Conservation (phyloP, 2,113 vertebrate genomes). For the Nothoprocta pentlandii region DNA sequence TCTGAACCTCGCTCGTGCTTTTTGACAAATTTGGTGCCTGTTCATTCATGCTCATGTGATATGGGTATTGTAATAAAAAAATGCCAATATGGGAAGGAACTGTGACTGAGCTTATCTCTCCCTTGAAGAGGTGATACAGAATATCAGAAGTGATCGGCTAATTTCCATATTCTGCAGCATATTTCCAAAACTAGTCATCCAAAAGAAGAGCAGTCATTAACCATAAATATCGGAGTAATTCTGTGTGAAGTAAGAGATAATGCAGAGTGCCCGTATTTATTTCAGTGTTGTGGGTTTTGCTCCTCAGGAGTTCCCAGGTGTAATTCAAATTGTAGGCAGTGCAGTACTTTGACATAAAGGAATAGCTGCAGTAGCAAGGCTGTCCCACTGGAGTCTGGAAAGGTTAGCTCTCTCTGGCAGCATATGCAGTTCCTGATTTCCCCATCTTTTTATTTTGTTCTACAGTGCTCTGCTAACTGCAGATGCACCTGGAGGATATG, state of each 20-base stretch:
- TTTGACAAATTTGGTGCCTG: not conserved
- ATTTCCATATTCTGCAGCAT: not conserved
- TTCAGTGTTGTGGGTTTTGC: not conserved
- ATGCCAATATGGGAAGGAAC: not conserved
- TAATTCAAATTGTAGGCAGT: not conserved
- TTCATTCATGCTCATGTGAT: not conserved
- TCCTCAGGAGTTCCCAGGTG: not conserved
- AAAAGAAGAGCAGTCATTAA: not conserved
- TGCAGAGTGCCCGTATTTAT: not conserved
- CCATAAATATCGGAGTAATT: not conserved
- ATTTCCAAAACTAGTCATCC: not conserved
- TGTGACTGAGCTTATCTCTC: not conserved
- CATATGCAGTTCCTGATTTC: conserved; percentile 3
- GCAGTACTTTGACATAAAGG: not conserved
- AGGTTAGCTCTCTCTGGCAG: not conserved
- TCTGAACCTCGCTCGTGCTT: not conserved
- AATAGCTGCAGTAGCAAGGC: not conserved
- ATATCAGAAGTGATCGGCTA: not conserved
- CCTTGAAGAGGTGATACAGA: not conserved
- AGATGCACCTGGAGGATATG: not conserved
- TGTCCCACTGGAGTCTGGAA: not conserved
- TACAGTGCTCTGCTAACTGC: not conserved
- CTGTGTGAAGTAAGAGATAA: not conserved
- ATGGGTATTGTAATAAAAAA: not conserved
- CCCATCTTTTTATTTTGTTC: not conserved